phyloP scores from a whole-genome alignment of 2,113 vertebrate genomes.

The Centropristis striata region DNA sequence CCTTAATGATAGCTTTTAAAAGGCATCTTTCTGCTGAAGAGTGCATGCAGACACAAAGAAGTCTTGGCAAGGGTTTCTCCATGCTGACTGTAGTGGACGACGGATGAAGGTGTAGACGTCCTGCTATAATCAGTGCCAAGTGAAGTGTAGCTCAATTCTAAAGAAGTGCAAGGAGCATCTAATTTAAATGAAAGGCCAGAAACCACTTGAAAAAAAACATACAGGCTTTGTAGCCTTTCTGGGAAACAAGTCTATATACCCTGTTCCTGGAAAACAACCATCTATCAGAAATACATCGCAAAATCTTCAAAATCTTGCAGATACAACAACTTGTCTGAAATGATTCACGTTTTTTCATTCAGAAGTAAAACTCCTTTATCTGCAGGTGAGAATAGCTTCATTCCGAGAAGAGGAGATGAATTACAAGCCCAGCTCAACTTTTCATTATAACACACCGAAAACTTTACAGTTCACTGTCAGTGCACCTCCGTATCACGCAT shows the following conservation, averaged over 20 bases:
- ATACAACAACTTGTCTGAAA: constrained; percentile 39
- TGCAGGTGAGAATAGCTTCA: constrained; percentile 32
- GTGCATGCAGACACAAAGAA: constrained; percentile 52
- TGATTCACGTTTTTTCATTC: constrained; percentile 40
- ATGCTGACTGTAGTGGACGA: constrained; percentile 41
- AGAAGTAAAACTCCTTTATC: constrained; percentile 3
- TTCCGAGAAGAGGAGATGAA: constrained; percentile 32
- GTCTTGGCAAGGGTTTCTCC: constrained; percentile 36
- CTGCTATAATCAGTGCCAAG: constrained; percentile 28
- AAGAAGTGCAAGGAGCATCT: constrained; percentile 2
- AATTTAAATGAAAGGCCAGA: constrained; percentile 23
- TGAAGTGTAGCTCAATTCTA: constrained; percentile 20
- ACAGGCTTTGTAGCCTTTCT: constrained; percentile 32
- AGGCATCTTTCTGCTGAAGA: constrained; percentile 37
- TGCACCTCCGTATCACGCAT: constrained; percentile 17
- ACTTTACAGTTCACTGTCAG: constrained; percentile 25
- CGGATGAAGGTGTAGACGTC: constrained; percentile 12
- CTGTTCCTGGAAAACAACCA: constrained; percentile 35
- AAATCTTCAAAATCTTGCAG: constrained; percentile 9
- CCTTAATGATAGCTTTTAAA: constrained; percentile 70
- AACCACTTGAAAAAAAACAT: constrained; percentile 14
- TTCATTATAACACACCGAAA: constrained; percentile 14
- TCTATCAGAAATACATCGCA: constrained; percentile 31
- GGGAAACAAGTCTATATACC: constrained; percentile 52
- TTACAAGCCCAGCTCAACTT: constrained; percentile 22